Conservation (phyloP, 2,797 vertebrate species). For the Alcedo atthis region DNA sequence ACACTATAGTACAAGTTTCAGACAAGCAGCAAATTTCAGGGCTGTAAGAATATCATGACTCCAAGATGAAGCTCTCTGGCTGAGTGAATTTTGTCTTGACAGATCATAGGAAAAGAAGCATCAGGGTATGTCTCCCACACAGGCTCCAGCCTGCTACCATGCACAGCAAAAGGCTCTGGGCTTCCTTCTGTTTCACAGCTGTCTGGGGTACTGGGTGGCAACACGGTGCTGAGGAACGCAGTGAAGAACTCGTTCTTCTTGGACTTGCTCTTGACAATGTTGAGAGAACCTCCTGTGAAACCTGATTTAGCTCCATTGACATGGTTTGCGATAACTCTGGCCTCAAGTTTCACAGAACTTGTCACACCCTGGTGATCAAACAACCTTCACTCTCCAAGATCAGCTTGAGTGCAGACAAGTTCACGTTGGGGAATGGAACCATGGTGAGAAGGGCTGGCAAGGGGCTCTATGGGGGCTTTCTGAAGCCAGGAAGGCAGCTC, state of each 20-base stretch:
- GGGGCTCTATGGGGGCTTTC: no score
- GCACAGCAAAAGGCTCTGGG: not conserved
- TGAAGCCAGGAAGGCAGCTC: no score
- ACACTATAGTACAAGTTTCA: not conserved
- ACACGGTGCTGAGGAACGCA: not conserved
- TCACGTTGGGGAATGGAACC: no score
- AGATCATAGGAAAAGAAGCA: not conserved
- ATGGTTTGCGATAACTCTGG: not conserved
- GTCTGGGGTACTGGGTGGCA: not conserved
- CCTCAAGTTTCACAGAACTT: not conserved
- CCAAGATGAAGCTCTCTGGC: not conserved
- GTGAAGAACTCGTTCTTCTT: not conserved
- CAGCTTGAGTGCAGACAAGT: no score
- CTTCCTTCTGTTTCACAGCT: not conserved
- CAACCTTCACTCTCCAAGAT: not conserved
- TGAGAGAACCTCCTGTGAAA: not conserved
- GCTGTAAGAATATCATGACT: not conserved
- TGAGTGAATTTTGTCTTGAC: slow-evolving; percentile 2
- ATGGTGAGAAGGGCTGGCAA: no score
- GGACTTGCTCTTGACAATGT: not conserved
- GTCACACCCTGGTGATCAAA: not conserved
- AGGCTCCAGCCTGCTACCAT: not conserved
- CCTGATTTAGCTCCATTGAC: not conserved
- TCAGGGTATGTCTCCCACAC: not conserved
- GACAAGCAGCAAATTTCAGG: not conserved